Base-by-base conservation (phyloP, 1,140 invertebrate species). In the Plodia interpunctella region DNA sequence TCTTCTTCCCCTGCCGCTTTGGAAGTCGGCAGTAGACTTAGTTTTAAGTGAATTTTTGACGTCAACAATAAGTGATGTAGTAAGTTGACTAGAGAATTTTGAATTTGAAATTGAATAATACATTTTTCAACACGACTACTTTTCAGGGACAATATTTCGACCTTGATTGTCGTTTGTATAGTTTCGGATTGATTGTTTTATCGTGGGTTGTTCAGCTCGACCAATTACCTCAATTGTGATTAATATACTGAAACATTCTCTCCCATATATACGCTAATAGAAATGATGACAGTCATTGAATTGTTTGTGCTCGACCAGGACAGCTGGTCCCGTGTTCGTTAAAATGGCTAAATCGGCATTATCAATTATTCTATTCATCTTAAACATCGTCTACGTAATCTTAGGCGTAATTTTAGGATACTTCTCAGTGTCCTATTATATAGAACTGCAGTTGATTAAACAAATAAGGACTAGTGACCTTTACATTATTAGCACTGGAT, bases 391-490 rank as follows among this genome's bases (percentile, higher is more conserved):
- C 5, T 59, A 63, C 25, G 17, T 58, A 5, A 11, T 67, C 0
- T 28, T 59, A 5, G 57, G 53, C 10, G 8, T 67, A 4, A 25
- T 28, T 6, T 30, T 63, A 15, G 44, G 44, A 6, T 50, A 49
- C 5, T 50, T 52, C 0, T 62, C 57, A 5, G 49, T 67, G 5
- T 58, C 50, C 38, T 67, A 32, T 38, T 67, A 49, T 25, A 55
- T 63, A 30, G 55, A 57, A n/a, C 20, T 67, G 18, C 49, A 60
- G 6, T 44, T 49, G 5, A 28, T 67, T 3, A 67, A 61, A 0
- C 35, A 54, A 20, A 38, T 67, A 15, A 21, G 65, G 20, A 67
- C 50, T 49, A 21, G 49, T 10, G 58, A 67, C 15, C 20, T 53
- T 15, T 59, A 59, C 6, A 15, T 53, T 5, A 21, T 63, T 0